These are phyloP conservation scores for Seriola quinqueradiata DNA, from an alignment of 2,113 vertebrate species.

Conservation along the genomic window DNA sequence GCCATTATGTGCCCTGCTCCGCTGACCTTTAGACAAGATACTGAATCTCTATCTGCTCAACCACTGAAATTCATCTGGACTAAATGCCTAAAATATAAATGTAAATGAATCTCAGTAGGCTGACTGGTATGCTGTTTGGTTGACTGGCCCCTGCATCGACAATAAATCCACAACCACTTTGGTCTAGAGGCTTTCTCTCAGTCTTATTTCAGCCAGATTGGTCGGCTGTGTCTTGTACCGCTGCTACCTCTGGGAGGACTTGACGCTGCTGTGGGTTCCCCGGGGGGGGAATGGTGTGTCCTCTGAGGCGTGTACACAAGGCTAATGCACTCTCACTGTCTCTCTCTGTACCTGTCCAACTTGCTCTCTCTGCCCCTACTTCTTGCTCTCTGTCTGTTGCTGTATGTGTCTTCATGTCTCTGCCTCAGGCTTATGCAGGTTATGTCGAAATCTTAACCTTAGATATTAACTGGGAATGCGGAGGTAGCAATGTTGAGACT, in stretches of 20 bases:
- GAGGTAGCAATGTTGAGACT: conserved; percentile 25
- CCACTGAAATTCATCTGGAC: conserved; percentile 1
- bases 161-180: conserved; percentile 38
- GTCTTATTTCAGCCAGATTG: conserved; percentile 43
- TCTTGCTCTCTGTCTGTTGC: background rate
- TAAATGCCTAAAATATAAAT: conserved; percentile 29
- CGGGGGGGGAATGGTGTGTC: conserved; percentile 13
- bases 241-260: conserved; percentile 46
- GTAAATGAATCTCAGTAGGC: conserved; percentile 28
- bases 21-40: conserved; percentile 32
- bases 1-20: background rate
- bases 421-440: conserved; percentile 33
- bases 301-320: conserved; percentile 65
- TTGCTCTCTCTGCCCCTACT: conserved; percentile 21
- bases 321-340: conserved; percentile 65
- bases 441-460: conserved; percentile 31
- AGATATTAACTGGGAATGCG: conserved; percentile 18
- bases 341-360: conserved; percentile 55
- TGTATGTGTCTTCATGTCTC: background rate
- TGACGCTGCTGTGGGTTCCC: conserved; percentile 44
- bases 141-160: conserved; percentile 7
- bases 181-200: conserved; percentile 28
- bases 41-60: background rate
- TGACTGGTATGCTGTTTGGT: conserved; percentile 4
- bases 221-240: conserved; percentile 35